Evolutionary conservation across 1,140 invertebrate genomes (phyloP).

Genomic region (Ridgeia piscesae): DNA sequence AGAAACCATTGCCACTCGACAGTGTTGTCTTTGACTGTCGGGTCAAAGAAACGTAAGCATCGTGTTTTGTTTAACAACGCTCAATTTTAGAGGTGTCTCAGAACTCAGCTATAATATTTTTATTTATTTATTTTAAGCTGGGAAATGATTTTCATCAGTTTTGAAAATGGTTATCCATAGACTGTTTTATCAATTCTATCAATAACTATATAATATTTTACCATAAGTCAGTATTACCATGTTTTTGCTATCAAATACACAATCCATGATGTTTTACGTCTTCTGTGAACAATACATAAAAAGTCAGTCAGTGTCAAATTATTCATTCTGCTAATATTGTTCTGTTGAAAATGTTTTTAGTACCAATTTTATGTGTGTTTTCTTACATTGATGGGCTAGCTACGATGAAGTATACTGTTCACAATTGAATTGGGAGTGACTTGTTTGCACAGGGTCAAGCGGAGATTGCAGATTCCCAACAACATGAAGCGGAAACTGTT

Average conservation of each 20-base stretch:
- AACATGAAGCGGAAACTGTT: constrained; percentile 51
- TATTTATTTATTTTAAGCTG: not conserved
- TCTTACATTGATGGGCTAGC: not conserved
- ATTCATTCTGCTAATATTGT: not conserved
- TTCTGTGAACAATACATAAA: not conserved
- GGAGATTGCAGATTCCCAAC: constrained; percentile 44
- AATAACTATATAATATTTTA: not conserved
- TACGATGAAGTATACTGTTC: not conserved
- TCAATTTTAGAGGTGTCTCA: not conserved
- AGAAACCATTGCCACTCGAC: constrained; percentile 52
- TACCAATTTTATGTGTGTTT: not conserved
- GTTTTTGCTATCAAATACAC: too few species aligned
- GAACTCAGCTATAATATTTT: too few species aligned
- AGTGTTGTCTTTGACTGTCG: constrained; percentile 31
- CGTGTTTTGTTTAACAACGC: not conserved
- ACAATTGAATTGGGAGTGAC: not conserved
- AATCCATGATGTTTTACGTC: too few species aligned
- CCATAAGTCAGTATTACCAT: too few species aligned
- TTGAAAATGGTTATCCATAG: not conserved
- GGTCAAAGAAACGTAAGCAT: constrained; percentile 46
- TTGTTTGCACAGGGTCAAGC: constrained; percentile 10
- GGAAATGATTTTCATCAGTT: not conserved
- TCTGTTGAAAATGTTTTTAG: not conserved
- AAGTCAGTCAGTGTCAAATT: not conserved
- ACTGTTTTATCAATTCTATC: not conserved